These are phyloP conservation scores for Orthonevra nobilis DNA, from an alignment of 2,888 invertebrate species.

Conservation along the genomic window DNA sequence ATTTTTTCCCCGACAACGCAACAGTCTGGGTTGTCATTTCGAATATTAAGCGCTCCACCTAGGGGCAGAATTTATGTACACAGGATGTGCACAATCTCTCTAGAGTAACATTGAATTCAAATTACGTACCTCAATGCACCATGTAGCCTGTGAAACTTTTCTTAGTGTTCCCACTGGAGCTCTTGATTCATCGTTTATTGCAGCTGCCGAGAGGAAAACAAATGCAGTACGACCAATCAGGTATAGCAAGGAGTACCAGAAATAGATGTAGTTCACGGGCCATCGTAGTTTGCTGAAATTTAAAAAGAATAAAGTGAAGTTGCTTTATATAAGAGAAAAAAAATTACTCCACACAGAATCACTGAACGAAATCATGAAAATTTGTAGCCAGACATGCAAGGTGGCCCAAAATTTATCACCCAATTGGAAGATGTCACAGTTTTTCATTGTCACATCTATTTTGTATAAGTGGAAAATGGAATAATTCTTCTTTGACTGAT, in stretches of 20 bases:
- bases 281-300: slow-evolving; percentile 77
- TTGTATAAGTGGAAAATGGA: too few relatives aligned
- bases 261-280: slow-evolving; percentile 81
- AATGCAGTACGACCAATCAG: slow-evolving; percentile 81
- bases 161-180: slow-evolving; percentile 81
- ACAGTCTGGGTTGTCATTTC: slow-evolving; percentile 82
- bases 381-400: too few relatives aligned
- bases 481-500: too few relatives aligned
- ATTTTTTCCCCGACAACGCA: slow-evolving; percentile 83
- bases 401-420: too few relatives aligned
- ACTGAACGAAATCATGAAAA: too few relatives aligned
- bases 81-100: slow-evolving; percentile 2
- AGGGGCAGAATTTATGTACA: slow-evolving; percentile 19
- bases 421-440: too few relatives aligned
- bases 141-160: slow-evolving; percentile 75
- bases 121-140: slow-evolving; percentile 76
- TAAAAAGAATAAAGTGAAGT: not conserved
- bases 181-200: slow-evolving; percentile 82
- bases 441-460: too few relatives aligned
- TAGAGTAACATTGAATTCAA: not conserved
- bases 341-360: too few relatives aligned
- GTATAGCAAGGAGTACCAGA: slow-evolving; percentile 82
- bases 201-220: slow-evolving; percentile 82
- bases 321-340: too few relatives aligned
- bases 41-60: slow-evolving; percentile 83